Base-by-base conservation (phyloP, 1,140 invertebrate genomes). In the Doryteuthis pealeii region DNA sequence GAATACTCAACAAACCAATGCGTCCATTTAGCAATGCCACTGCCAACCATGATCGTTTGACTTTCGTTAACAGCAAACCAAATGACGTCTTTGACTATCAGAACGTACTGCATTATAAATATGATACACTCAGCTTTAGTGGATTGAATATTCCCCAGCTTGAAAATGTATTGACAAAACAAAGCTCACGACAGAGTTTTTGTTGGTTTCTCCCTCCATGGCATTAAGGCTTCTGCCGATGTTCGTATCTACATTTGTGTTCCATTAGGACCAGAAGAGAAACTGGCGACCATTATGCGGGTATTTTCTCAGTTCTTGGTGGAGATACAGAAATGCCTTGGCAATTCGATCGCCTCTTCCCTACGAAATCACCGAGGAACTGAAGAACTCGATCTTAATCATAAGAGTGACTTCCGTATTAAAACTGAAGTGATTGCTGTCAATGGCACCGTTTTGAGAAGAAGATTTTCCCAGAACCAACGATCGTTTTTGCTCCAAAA, bases 311-410 rank as follows among this genome's bases (percentile, higher is more conserved):
- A 26, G 43, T 79, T 8, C 54, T 79, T 58, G 78, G 78, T 22
- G 78, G 78, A 33, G 71, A 71, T 28, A 15, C 62, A 30, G 78
- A 79, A 69, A 75, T 76, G 77, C 76, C 79, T 8, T 78, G 75
- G 74, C 32, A 54, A 22, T 80, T 74, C 62, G 77, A 76, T 68
- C 40, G 75, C 26, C 71, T 76, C 4, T 80, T 72, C 70, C 74
- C 31, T 73, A 67, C 31, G 77, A 78, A 45, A 66, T 78, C 35
- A 76, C 77, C n/a, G 72, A 76, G 4, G 65, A 65, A 22, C 22
- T 70, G 65, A 49, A 14, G 31, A 22, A 35, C 32, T 71, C 32
- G 31, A 26, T 10, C 65, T 66, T 12, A 66, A 26, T 26, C 30
- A n/a, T 26, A 68, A 74, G 18, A 74, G 76, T 62, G 33, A 62